Base-by-base conservation (phyloP, 2,113 vertebrate species). In the Chaetorhynchus papuensis region DNA sequence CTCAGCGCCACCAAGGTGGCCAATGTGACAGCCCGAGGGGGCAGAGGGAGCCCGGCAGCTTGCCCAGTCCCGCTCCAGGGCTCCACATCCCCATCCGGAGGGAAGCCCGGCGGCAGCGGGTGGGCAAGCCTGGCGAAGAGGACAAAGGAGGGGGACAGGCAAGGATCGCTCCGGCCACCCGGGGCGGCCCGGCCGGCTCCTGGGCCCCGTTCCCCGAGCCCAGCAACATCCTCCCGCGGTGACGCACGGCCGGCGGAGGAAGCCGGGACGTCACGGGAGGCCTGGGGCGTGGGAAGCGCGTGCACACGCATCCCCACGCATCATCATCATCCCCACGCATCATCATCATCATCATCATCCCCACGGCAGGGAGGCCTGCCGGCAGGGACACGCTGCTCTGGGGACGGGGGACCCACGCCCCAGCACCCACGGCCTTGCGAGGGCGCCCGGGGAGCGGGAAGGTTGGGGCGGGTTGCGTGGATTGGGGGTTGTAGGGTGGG, bases 161-260 rank as follows among this genome's bases (percentile, higher is more conserved):
- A 16, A 56, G 31, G 74, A 28, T 5, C 0, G 35, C 69, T 52
- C 53, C 22, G 10, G 41, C 72, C 95, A 22, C 2, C 70, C 70
- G 7, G 26, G 28, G 47, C 10, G 30, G 15, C 21, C 83, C 31
- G 19, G 50, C 39, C 14, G 84, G 53, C 49, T 77, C 53, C 50
- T 2, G 72, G 22, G 63, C 81, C 72, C 71, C 37, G 27, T 28
- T 95, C 82, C 85, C 85, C 17, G 39, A 64, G 56, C 83, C 61
- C 9, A 28, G 92, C 94, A 33, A 95, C 92, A 95, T 95, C 95
- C 95, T 95, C 96, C 92, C 50, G 65, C 15, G 31, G 84, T 95
- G 96, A 96, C 96, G 96, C 94, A 93, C 57, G 64, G 90, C 88
- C 52, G n/a, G 81, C 45, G 68, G 90, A 96, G 96, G 96, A 96